Percentiles rank a stretch among this genome's conserved stretches.
Evolutionary conservation across 2,888 invertebrate species (phyloP).

Genomic region (Acholoe squamosa): DNA sequence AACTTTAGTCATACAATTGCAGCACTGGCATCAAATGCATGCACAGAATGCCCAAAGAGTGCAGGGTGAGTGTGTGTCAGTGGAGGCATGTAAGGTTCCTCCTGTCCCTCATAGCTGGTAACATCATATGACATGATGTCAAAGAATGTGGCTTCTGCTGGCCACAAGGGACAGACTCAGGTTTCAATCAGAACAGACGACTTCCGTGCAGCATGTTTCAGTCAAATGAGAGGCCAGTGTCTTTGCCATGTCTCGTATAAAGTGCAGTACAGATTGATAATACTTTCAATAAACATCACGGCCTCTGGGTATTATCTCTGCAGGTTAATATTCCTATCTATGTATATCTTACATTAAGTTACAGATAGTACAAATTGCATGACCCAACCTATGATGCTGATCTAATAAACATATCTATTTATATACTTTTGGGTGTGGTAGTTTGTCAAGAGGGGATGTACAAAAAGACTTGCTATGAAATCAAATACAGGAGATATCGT

Average conservation of each 20-base stretch:
- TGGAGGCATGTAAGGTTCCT: background rate
- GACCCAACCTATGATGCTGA: too few species aligned
- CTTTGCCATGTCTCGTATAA: background rate
- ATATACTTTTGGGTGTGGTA: background rate
- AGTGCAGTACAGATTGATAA: background rate
- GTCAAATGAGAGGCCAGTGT: background rate
- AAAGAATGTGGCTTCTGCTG: background rate
- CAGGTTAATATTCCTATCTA: too few species aligned
- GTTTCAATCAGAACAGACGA: background rate
- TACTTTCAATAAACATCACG: too few species aligned
- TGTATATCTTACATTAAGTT: too few species aligned
- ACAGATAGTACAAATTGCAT: too few species aligned
- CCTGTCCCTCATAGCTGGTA: background rate
- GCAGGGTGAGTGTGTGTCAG: too few species aligned
- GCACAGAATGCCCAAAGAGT: too few species aligned
- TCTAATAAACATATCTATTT: too few species aligned
- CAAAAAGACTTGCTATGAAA: background rate
- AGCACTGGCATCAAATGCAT: too few species aligned
- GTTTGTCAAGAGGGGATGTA: background rate
- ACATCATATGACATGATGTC: background rate
- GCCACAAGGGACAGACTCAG: slow-evolving; percentile 9
- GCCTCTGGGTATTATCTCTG: too few species aligned
- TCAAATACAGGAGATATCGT: background rate
- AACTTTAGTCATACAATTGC: too few species aligned
- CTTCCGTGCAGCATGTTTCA: background rate